Evolutionary conservation across 1,140 invertebrate species (phyloP).

Genomic region (Metopolophium dirhodum): DNA sequence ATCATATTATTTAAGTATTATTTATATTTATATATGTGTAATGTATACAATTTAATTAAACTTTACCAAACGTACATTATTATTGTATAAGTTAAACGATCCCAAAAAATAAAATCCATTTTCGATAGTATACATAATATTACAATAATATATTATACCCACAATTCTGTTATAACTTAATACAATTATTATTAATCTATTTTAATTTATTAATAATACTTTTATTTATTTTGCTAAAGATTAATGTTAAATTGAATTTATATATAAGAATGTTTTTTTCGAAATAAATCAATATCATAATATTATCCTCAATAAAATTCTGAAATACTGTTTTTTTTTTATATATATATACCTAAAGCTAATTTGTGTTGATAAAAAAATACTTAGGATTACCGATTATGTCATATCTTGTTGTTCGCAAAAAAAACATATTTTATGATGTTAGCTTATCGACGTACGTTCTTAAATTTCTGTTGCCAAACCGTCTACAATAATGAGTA

Average conservation of each 20-base stretch:
- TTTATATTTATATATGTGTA: not conserved
- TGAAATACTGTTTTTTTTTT: not conserved
- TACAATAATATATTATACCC: not conserved
- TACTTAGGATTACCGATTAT: conserved; percentile 40
- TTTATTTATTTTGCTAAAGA: conserved; percentile 44
- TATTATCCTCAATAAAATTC: conserved; percentile 22
- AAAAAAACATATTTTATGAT: conserved; percentile 9
- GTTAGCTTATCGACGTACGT: not conserved
- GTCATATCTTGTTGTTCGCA: conserved; percentile 7
- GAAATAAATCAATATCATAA: conserved; percentile 34
- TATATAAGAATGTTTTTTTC: conserved; percentile 42
- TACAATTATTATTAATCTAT: conserved; percentile 27
- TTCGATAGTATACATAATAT: not conserved
- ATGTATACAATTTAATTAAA: conserved; percentile 36
- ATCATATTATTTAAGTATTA: conserved; percentile 37
- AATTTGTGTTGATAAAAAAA: conserved; percentile 32
- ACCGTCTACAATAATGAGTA: not conserved
- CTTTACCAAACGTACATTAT: conserved; percentile 35
- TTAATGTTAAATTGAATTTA: conserved; percentile 37
- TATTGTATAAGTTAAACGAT: conserved; percentile 27
- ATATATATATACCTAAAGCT: not conserved
- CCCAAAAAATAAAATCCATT: not conserved
- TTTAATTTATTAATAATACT: conserved; percentile 37
- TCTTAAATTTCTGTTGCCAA: not conserved
- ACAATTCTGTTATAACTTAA: conserved; percentile 26